Percentiles rank a stretch among this genome's conserved stretches.
Evolutionary conservation across 1,140 invertebrate species (phyloP).

Genomic region (Drosophila melanica): DNA sequence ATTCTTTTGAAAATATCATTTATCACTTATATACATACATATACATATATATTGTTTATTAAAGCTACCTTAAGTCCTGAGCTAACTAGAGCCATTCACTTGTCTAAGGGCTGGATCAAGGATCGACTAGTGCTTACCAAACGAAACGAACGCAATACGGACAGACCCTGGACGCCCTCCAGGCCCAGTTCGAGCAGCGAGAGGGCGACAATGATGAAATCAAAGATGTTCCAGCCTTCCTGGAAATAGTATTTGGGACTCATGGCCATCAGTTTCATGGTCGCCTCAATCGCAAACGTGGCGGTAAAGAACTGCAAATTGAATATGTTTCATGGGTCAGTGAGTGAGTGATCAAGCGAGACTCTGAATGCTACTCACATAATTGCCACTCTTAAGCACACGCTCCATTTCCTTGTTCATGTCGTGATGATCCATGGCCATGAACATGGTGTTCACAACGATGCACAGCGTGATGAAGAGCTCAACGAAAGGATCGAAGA

Average conservation of each 20-base stretch:
- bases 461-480: conserved; percentile 99
- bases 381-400: conserved; percentile 95
- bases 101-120: background rate
- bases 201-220: conserved; percentile 98
- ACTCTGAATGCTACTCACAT: conserved; percentile 88
- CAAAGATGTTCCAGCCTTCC: conserved; percentile 99
- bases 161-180: conserved; percentile 96
- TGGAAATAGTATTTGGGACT: conserved; percentile 99
- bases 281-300: conserved; percentile 98
- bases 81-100: conserved; percentile 13
- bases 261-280: conserved; percentile 97
- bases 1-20: conserved; percentile 3
- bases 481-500: conserved; percentile 99
- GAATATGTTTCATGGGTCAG: conserved; percentile 53
- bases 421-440: conserved; percentile 98
- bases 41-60: background rate
- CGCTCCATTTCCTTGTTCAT: conserved; percentile 94
- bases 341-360: too few relatives aligned
- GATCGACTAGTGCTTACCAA: conserved; percentile 90
- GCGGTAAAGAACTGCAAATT: conserved; percentile 96
- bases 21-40: background rate
- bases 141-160: conserved; percentile 98
- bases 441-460: conserved; percentile 98
- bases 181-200: conserved; percentile 96
- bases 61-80: conserved; percentile 38